Base-by-base conservation (phyloP, 2,113 vertebrate species). In the Pyxicephalus adspersus region DNA sequence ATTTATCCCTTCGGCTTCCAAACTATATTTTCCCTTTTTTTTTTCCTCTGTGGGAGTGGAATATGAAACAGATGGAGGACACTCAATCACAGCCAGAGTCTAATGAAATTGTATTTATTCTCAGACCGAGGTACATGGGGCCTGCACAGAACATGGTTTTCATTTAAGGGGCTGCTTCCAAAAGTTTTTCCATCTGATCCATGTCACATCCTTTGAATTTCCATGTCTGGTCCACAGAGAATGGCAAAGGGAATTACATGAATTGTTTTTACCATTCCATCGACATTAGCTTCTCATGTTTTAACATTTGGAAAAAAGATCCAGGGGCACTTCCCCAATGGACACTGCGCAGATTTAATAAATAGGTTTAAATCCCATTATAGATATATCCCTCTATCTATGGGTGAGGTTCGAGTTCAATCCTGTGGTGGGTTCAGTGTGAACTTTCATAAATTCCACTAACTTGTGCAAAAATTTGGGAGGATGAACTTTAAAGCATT, bases 11-110 rank as follows among this genome's bases (percentile, higher is more conserved):
- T 72, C 29, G 57, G 23, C 25, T 31, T 72, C 55, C 45, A 72
- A 55, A 19, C 25, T 31, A 57, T 57, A 57, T 55, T 72, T 72
- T 29, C 17, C 11, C 25, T 28, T 72, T 51, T n/a, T 20, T 77
- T 70, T 70, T 28, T 67, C 6, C 25, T 22, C 34, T 70, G 51
- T 60, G 22, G 64, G 51, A 61, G 22, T 28, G 22, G 18, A 68
- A 79, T 79, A 55, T 26, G 64, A 79, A 79, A 70, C 77, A 79
- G 29, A 79, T 60, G 65, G 65, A 28, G 22, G 77, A 68, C 65
- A 58, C 51, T 78, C 31, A 61, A 50, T 77, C 29, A 57, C 15
- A 68, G n/a, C 65, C 54, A 38, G 31, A 68, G 29, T 58, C 55
- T 60, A 70, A 79, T 58, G 64, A 25, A 22, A 57, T 68, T 34